Evolutionary conservation across 2,797 vertebrate species (phyloP).

Genomic region (Poecilia gillii): DNA sequence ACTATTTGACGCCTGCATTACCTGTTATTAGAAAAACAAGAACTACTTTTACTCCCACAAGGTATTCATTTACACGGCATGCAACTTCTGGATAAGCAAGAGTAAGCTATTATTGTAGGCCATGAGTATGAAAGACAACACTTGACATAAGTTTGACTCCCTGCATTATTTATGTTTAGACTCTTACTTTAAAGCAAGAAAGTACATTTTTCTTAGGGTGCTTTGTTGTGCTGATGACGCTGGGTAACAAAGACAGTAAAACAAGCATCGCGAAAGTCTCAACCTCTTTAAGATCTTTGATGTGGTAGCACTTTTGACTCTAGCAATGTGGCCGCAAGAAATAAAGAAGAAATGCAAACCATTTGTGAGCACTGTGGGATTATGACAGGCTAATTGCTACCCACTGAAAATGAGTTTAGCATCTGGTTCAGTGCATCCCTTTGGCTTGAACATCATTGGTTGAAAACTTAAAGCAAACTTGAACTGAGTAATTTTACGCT

Average conservation of each 20-base stretch:
- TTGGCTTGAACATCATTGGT: not conserved
- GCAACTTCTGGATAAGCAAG: not conserved
- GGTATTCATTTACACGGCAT: not conserved
- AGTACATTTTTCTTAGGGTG: not conserved
- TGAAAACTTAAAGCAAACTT: not conserved
- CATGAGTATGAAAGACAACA: not conserved
- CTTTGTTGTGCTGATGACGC: not conserved
- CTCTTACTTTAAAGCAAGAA: not conserved
- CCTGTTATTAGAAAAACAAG: not conserved
- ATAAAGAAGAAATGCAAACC: not conserved
- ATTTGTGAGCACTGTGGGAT: not conserved
- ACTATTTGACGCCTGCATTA: not conserved
- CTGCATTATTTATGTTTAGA: not conserved
- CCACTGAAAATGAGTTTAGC: not conserved
- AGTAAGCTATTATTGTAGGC: not conserved
- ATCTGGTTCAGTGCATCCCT: not conserved
- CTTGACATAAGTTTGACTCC: not conserved
- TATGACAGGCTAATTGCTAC: not conserved
- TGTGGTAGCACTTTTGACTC: not conserved
- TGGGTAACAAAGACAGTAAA: not conserved
- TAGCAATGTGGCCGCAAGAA: not conserved
- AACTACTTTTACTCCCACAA: not conserved
- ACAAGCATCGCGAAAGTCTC: not conserved
- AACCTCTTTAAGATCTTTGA: no score
- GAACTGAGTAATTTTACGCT: not conserved